Percentiles rank a stretch among this genome's conserved stretches.
Conservation (phyloP, 2,113 vertebrate genomes). For the Oreotrochilus melanogaster region DNA sequence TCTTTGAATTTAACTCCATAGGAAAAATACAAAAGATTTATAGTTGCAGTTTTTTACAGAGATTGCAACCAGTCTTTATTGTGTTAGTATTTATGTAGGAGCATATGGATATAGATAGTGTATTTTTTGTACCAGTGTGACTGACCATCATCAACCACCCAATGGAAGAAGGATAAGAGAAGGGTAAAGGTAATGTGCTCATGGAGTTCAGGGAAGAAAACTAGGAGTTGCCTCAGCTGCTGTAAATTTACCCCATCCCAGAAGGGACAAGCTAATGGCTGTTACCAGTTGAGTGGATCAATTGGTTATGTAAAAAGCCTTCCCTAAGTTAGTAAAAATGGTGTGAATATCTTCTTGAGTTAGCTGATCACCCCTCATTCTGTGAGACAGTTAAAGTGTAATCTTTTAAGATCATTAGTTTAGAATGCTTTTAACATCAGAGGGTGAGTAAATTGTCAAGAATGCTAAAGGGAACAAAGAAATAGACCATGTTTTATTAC, state of each 20-base stretch:
- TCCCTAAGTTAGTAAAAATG: background rate
- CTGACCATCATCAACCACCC: accelerated
- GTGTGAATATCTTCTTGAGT: background rate
- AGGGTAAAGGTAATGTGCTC: background rate
- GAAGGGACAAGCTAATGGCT: background rate
- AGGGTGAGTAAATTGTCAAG: background rate
- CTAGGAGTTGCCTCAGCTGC: background rate
- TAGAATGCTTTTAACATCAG: background rate
- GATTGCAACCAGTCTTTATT: background rate
- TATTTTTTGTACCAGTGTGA: background rate
- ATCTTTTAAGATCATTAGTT: background rate
- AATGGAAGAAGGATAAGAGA: background rate
- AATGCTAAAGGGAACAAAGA: background rate
- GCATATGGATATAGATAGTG: background rate
- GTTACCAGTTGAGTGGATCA: background rate
- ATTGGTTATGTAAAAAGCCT: background rate
- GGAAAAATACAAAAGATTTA: background rate
- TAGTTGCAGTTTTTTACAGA: background rate
- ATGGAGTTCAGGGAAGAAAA: background rate
- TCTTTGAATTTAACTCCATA: background rate
- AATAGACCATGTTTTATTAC: background rate
- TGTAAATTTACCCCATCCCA: background rate
- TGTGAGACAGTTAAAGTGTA: background rate
- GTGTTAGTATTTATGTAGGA: background rate
- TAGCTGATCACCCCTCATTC: background rate